Evolutionary conservation across 2,797 vertebrate species (phyloP).

Genomic region (Sphenodon punctatus): DNA sequence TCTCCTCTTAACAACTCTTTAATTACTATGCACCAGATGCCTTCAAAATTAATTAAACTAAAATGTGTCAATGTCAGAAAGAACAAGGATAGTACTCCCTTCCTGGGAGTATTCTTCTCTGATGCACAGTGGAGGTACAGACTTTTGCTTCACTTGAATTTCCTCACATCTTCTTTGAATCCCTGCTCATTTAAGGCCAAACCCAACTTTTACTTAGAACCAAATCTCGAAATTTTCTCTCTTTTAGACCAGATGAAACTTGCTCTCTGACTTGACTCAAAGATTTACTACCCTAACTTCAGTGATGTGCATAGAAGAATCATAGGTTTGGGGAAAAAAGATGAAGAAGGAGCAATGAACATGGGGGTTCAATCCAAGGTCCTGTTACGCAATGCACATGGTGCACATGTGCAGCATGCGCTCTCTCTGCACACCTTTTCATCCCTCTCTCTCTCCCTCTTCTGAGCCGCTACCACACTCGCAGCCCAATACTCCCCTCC

Average conservation of each 20-base stretch:
- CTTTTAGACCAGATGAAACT: neutral
- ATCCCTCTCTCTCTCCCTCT: too few relatives aligned
- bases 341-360: too few relatives aligned
- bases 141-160: neutral
- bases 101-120: neutral
- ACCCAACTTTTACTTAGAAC: neutral
- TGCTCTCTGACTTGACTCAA: too few relatives aligned
- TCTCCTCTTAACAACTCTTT: neutral
- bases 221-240: neutral
- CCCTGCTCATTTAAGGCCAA: neutral
- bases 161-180: conserved; percentile 1
- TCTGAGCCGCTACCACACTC: too few relatives aligned
- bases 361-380: too few relatives aligned
- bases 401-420: too few relatives aligned
- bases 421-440: too few relatives aligned
- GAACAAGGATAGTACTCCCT: neutral
- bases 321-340: too few relatives aligned
- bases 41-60: conserved; percentile 12
- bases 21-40: neutral
- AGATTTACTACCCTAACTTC: too few relatives aligned
- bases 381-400: too few relatives aligned
- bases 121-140: accelerated
- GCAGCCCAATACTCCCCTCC: too few relatives aligned
- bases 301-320: too few relatives aligned
- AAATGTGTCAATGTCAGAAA: neutral